Percentiles rank a stretch among this genome's conserved stretches.
Evolutionary conservation across 2,113 vertebrate genomes (phyloP).

Genomic region (Syngnathoides biaculeatus): DNA sequence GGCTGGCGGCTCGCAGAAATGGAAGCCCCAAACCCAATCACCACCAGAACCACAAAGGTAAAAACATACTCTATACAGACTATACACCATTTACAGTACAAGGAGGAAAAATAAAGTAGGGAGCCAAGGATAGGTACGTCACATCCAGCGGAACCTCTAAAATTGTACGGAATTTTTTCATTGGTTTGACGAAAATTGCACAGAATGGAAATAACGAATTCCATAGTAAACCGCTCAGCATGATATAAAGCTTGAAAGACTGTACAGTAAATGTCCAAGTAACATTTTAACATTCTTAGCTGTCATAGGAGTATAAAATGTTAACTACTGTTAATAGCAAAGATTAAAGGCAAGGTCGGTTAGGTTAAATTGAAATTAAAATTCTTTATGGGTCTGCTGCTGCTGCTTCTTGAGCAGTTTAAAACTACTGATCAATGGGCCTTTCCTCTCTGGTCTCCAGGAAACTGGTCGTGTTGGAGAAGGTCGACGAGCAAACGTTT

Average conservation of each 20-base stretch:
- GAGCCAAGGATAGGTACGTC: neutral
- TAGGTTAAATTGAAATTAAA: too few species aligned
- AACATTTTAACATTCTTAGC: too few species aligned
- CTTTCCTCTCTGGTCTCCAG: conserved; percentile 56
- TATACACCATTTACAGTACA: neutral
- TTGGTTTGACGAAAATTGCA: neutral
- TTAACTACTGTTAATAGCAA: too few species aligned
- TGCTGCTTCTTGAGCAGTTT: neutral
- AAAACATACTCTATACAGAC: neutral
- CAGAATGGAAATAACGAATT: neutral
- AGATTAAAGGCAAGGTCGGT: too few species aligned
- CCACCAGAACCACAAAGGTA: conserved; percentile 86
- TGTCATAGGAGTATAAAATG: too few species aligned
- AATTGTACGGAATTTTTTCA: neutral
- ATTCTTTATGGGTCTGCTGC: too few species aligned
- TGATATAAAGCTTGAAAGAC: too few species aligned
- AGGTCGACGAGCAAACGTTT: conserved; percentile 83
- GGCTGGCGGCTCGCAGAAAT: conserved; percentile 76
- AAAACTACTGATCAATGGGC: neutral
- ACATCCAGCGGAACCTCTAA: neutral
- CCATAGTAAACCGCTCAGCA: too few species aligned
- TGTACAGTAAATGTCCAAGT: too few species aligned
- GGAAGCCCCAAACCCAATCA: conserved; percentile 78
- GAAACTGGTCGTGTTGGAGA: conserved; percentile 84
- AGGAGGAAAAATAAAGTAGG: neutral